Percentiles rank a stretch among this genome's conserved stretches.
These are phyloP conservation scores for Leuctra nigra DNA, from an alignment of 2,888 invertebrate species.

Conservation along the genomic window DNA sequence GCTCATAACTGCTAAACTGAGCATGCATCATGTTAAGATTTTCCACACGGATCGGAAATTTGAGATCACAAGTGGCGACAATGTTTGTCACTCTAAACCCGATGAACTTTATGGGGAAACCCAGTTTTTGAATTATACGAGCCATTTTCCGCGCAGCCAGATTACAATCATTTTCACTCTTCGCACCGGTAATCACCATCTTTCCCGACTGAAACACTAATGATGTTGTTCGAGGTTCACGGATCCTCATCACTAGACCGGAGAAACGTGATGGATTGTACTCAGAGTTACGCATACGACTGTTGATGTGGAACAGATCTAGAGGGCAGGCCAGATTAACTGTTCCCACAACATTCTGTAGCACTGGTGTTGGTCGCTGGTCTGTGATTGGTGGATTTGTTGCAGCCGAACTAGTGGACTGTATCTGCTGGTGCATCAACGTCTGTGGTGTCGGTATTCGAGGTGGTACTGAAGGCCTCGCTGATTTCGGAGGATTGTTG, in stretches of 20 bases:
- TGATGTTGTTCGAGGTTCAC: conserved; percentile 69
- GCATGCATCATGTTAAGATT: conserved; percentile 75
- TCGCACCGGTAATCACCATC: conserved; percentile 74
- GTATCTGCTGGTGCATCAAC: background rate
- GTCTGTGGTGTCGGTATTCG: background rate
- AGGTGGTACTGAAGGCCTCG: background rate
- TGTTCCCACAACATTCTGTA: conserved; percentile 82
- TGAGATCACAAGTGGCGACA: conserved; percentile 82
- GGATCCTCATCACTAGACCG: conserved; percentile 76
- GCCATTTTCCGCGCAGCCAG: conserved; percentile 75
- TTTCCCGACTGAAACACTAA: conserved; percentile 74
- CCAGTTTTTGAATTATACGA: conserved; percentile 73
- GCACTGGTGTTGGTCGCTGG: conserved; percentile 86
- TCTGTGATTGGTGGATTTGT: conserved; percentile 88
- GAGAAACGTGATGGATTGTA: conserved; percentile 77
- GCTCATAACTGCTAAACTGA: conserved; percentile 86
- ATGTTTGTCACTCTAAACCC: conserved; percentile 82
- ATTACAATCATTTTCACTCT: conserved; percentile 68
- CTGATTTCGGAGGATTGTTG: conserved; percentile 5
- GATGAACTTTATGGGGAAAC: conserved; percentile 68
- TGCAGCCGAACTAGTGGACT: conserved; percentile 43
- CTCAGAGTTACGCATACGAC: conserved; percentile 73
- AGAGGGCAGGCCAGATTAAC: conserved; percentile 66
- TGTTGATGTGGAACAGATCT: conserved; percentile 66
- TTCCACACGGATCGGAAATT: conserved; percentile 75